Evolutionary conservation across 2,113 vertebrate genomes (phyloP).

Genomic region (Pogonocichla stellata): DNA sequence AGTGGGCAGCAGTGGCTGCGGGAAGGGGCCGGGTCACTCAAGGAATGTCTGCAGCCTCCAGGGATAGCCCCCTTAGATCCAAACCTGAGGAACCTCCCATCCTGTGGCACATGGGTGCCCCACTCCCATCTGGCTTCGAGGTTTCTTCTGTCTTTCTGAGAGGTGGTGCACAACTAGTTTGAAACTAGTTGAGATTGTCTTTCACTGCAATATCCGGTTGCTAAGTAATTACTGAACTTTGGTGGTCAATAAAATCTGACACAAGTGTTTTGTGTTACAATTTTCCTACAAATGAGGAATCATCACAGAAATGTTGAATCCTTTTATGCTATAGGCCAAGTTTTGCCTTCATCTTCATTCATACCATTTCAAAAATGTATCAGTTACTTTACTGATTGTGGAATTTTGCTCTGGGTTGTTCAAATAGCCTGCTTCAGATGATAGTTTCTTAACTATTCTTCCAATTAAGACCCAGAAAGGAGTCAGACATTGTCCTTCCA

Average conservation of each 20-base stretch:
- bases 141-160: not conserved
- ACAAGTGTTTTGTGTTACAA: not conserved
- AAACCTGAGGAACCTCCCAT: not conserved
- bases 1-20: accelerated
- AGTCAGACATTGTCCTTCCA: not conserved
- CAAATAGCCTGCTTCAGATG: not conserved
- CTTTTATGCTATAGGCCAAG: not conserved
- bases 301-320: not conserved
- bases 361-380: not conserved
- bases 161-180: accelerated
- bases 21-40: not conserved
- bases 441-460: not conserved
- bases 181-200: not conserved
- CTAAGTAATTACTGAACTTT: not conserved
- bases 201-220: not conserved
- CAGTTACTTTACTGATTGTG: not conserved
- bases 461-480: not conserved
- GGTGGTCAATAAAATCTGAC: not conserved
- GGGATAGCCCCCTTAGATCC: not conserved
- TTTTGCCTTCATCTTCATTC: not conserved
- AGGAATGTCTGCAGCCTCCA: not conserved
- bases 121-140: accelerated
- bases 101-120: too few relatives aligned
- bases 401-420: not conserved
- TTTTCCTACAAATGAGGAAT: not conserved